phyloP scores from a whole-genome alignment of 2,888 invertebrate genomes.

The Pelosia muscerda region DNA sequence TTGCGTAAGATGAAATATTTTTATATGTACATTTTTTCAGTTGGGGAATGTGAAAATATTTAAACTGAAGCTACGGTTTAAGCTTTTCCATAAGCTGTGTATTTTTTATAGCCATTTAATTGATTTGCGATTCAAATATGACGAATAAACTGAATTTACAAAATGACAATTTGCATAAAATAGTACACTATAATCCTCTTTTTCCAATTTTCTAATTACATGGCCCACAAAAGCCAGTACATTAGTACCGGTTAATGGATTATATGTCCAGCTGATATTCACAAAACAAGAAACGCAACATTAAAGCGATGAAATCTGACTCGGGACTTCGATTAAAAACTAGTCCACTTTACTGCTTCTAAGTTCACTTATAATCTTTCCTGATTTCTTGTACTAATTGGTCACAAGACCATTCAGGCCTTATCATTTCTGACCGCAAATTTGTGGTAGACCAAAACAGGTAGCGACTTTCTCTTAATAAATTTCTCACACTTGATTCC shows the following conservation, averaged over 20 bases:
- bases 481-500: constrained; percentile 24
- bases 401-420: constrained; percentile 44
- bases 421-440: constrained; percentile 37
- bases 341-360: constrained; percentile 58
- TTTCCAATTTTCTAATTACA: neutral
- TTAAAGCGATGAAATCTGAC: constrained; percentile 48
- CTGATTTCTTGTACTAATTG: constrained; percentile 49
- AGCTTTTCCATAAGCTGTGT: too few species aligned
- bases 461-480: constrained; percentile 36
- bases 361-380: constrained; percentile 43
- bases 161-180: neutral
- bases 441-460: constrained; percentile 37
- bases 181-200: neutral
- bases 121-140: too few species aligned
- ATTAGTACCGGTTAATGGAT: constrained; percentile 16
- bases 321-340: constrained; percentile 57
- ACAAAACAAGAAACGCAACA: constrained; percentile 52
- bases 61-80: too few species aligned
- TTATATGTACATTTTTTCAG: too few species aligned
- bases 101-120: too few species aligned
- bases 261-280: constrained; percentile 54
- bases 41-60: too few species aligned
- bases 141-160: neutral
- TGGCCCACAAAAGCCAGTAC: neutral
- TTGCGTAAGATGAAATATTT: too few species aligned